Evolutionary conservation across 2,113 vertebrate species (phyloP).

Genomic region (Cyphomyrus discorhynchus): DNA sequence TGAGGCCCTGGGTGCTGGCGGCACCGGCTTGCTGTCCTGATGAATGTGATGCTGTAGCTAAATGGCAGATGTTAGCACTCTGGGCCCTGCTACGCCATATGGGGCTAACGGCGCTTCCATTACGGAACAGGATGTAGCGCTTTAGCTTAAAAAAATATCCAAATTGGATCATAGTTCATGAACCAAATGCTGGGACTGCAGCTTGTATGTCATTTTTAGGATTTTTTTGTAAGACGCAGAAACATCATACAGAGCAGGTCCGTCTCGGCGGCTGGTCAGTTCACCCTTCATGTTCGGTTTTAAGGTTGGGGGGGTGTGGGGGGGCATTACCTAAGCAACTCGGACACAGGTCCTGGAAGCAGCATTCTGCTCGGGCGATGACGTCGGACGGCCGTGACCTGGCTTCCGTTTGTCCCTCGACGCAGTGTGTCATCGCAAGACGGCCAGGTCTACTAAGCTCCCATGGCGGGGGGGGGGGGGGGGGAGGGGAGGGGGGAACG

Average conservation of each 20-base stretch:
- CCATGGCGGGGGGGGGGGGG: not conserved
- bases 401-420: not conserved
- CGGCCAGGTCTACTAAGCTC: not conserved
- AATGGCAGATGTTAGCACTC: slow-evolving; percentile 11
- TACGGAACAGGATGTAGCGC: not conserved
- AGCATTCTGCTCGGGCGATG: not conserved
- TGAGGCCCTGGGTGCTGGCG: not conserved
- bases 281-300: not conserved
- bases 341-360: not conserved
- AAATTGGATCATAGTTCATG: not conserved
- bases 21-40: not conserved
- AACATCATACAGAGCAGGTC: not conserved
- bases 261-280: not conserved
- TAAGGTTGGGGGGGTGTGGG: not conserved
- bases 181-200: not conserved
- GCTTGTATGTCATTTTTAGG: not conserved
- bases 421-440: not conserved
- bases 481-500: not conserved
- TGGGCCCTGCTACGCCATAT: not conserved
- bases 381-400: not conserved
- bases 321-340: not conserved
- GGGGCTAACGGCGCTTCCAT: not conserved
- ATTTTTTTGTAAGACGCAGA: not conserved
- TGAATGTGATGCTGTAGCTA: not conserved
- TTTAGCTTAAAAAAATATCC: not conserved